A percentile compares a stretch with the other conserved stretches of the same genome.
These are phyloP conservation scores for Danio tinwini DNA, from an alignment of 2,797 vertebrate species.

Conservation along the genomic window DNA sequence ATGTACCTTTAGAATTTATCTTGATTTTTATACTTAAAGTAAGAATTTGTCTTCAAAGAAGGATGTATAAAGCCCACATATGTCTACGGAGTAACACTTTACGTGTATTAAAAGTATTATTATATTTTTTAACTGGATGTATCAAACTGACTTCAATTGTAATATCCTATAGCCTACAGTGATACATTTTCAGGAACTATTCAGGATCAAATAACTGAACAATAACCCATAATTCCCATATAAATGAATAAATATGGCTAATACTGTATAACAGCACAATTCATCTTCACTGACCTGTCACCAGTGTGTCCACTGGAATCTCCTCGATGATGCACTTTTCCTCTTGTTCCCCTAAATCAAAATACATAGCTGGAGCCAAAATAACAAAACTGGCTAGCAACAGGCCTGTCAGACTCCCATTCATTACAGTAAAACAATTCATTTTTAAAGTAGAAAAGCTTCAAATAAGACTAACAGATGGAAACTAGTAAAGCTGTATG, in stretches of 20 bases:
- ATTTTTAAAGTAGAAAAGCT: not conserved
- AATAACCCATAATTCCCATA: not conserved
- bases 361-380: slow-evolving; percentile 83
- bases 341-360: slow-evolving; percentile 84
- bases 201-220: not conserved
- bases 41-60: not conserved
- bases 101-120: not conserved
- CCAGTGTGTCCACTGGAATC: slow-evolving; percentile 83
- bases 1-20: not conserved
- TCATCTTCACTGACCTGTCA: slow-evolving; percentile 80
- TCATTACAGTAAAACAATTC: slow-evolving; percentile 63
- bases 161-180: not conserved
- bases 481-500: not conserved
- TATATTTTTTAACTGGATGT: not conserved
- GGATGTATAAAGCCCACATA: not conserved
- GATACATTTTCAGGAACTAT: not conserved
- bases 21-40: not conserved
- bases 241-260: not conserved
- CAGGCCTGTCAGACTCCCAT: slow-evolving; percentile 63
- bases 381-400: slow-evolving; percentile 75
- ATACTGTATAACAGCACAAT: not conserved
- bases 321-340: slow-evolving; percentile 94
- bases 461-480: not conserved
- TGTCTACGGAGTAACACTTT: not conserved
- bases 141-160: not conserved